phyloP scores from a whole-genome alignment of 2,888 invertebrate genomes.

The Dorcus hopei region DNA sequence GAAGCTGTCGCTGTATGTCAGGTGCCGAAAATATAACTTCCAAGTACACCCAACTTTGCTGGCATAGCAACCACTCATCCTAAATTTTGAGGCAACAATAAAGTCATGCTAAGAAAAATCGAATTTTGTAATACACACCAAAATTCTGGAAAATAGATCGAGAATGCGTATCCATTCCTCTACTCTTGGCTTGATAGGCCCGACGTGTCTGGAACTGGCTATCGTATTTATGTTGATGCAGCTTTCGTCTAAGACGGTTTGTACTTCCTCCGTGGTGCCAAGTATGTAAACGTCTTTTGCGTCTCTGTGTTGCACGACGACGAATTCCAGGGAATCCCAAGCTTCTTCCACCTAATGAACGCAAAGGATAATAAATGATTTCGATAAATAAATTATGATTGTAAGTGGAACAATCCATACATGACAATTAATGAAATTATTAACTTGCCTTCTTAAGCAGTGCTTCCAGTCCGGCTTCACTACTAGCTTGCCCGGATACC shows the following conservation, averaged over 20 bases:
- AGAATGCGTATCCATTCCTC: conserved; percentile 78
- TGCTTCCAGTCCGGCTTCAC: conserved; percentile 78
- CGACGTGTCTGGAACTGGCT: conserved; percentile 80
- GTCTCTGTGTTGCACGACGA: conserved; percentile 75
- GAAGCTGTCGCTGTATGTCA: conserved; percentile 90
- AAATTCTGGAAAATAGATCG: conserved; percentile 76
- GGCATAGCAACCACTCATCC: conserved; percentile 89
- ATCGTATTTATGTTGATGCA: conserved; percentile 85
- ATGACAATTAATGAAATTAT: too few species aligned
- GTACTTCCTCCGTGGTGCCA: conserved; percentile 82
- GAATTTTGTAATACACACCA: conserved; percentile 55
- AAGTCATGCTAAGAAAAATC: background rate
- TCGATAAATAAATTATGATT: background rate
- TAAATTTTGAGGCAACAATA: conserved; percentile 39
- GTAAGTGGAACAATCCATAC: background rate
- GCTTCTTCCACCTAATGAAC: conserved; percentile 68
- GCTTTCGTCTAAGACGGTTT: conserved; percentile 78
- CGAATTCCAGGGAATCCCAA: conserved; percentile 79
- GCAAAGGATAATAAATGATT: background rate
- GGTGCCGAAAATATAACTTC: conserved; percentile 94
- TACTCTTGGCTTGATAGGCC: conserved; percentile 76
- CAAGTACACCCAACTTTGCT: conserved; percentile 90
- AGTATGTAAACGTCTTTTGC: conserved; percentile 79
- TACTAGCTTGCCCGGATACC: conserved; percentile 83
- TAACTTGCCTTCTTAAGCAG: conserved; percentile 68